Conservation (phyloP, 2,113 vertebrate genomes). For the Polypterus bichir region DNA sequence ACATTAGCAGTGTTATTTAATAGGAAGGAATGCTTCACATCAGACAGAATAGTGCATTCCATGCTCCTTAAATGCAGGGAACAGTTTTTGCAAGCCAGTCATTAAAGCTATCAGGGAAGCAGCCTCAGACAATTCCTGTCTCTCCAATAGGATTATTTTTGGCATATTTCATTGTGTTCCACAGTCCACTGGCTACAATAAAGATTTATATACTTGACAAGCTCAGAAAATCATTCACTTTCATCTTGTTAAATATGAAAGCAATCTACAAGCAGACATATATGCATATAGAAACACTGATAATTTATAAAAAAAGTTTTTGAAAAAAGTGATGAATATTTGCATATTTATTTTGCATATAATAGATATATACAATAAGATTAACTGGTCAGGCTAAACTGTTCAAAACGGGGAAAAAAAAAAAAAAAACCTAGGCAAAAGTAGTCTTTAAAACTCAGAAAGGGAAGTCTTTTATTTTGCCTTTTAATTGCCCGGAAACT, state of each 20-base stretch:
- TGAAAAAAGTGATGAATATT: too few species aligned
- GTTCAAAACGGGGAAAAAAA: slow-evolving; percentile 10
- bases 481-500: slow-evolving; percentile 47
- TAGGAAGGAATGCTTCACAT: slow-evolving; percentile 8
- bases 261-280: too few species aligned
- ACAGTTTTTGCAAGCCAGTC: slow-evolving; percentile 12
- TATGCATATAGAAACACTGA: too few species aligned
- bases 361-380: slow-evolving; percentile 7
- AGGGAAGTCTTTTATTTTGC: too few species aligned
- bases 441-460: slow-evolving; percentile 25
- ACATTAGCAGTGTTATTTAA: background rate
- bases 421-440: slow-evolving; percentile 16
- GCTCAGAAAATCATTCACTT: too few species aligned
- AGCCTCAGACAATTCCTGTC: slow-evolving; percentile 5
- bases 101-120: slow-evolving; percentile 8
- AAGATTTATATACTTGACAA: too few species aligned
- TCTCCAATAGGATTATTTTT: background rate
- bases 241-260: too few species aligned
- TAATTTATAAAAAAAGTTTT: too few species aligned
- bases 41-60: slow-evolving; percentile 15
- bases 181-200: background rate
- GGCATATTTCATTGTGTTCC: background rate
- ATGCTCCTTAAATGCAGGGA: background rate
- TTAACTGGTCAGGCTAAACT: slow-evolving; percentile 28
- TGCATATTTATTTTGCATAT: too few species aligned